Conservation (phyloP, 2,113 vertebrate genomes). For the Choloepus hoffmanni region DNA sequence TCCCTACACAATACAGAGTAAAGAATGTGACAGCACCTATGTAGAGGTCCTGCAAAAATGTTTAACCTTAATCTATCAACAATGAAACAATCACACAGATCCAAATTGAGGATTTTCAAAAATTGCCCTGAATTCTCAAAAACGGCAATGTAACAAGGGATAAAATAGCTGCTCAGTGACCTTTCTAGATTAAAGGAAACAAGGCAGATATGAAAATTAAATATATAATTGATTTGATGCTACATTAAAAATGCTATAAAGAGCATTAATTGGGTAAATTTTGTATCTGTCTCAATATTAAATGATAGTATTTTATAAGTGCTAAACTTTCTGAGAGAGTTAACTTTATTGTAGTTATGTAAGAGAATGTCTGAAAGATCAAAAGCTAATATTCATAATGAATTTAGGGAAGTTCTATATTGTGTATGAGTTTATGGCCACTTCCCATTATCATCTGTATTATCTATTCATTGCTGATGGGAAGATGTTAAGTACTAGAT, state of each 20-base stretch:
- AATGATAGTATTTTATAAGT: background rate
- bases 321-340: background rate
- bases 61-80: background rate
- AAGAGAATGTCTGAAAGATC: background rate
- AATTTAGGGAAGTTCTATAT: no score
- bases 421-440: no score
- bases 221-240: background rate
- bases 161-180: background rate
- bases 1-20: no score
- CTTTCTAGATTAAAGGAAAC: background rate
- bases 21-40: no score
- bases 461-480: background rate
- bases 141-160: background rate
- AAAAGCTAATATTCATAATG: no score
- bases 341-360: background rate
- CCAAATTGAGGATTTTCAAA: background rate
- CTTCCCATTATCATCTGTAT: background rate
- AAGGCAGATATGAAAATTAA: background rate
- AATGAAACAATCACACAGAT: background rate
- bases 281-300: background rate
- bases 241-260: background rate
- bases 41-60: no score
- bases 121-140: background rate
- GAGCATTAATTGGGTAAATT: background rate
- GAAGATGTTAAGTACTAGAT: background rate